A percentile compares a stretch with the other conserved stretches of the same genome.
Conservation (phyloP, 92 coral and sea anemone genomes). For the Hydrozoanthus gracilis region DNA sequence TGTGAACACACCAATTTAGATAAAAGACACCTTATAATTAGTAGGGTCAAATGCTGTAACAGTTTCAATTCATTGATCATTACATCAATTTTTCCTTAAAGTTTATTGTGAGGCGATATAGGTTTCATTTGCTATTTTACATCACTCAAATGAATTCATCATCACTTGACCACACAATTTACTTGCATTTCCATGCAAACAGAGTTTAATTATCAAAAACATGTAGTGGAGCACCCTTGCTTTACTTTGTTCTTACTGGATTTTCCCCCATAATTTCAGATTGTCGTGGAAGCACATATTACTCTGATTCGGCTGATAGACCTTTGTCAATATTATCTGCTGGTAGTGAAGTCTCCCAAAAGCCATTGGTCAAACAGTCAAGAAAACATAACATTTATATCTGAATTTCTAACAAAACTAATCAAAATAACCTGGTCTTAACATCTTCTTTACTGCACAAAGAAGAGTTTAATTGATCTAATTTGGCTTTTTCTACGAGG, state of each 20-base stretch:
- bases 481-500: too few species aligned
- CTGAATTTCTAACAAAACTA: slow-evolving; percentile 17
- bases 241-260: slow-evolving; percentile 4
- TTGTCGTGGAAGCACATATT: slow-evolving; percentile 13
- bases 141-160: neutral
- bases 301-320: slow-evolving; percentile 30
- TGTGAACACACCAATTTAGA: too few species aligned
- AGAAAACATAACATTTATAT: neutral
- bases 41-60: too few species aligned
- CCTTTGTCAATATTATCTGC: slow-evolving; percentile 44
- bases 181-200: neutral
- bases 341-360: slow-evolving; percentile 48
- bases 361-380: slow-evolving; percentile 38
- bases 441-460: neutral
- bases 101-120: too few species aligned
- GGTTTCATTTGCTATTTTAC: neutral
- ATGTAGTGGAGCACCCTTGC: neutral
- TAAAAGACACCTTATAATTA: too few species aligned
- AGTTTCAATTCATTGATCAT: too few species aligned
- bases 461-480: neutral
- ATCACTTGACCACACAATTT: neutral
- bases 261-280: slow-evolving; percentile 40
- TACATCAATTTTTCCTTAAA: too few species aligned
- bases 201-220: neutral
- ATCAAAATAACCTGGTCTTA: slow-evolving; percentile 17